Conservation (phyloP, 2,888 invertebrate genomes). For the Apodemia hepburni region DNA sequence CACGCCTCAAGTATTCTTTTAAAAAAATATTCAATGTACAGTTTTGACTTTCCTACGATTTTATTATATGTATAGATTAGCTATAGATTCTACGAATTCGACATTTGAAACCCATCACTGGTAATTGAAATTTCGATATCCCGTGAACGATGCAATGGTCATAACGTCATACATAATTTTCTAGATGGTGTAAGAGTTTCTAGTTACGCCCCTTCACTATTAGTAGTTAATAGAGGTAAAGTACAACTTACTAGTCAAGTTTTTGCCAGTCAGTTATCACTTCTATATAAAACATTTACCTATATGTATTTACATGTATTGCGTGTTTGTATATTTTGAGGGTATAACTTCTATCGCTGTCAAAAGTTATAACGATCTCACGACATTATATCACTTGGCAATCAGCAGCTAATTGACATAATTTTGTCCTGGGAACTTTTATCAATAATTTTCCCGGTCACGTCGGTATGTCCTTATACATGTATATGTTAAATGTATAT, state of each 20-base stretch:
- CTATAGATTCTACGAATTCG: neutral
- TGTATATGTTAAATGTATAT: too few relatives aligned
- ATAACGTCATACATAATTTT: slow-evolving; percentile 6
- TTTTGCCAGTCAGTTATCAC: neutral
- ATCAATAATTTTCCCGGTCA: too few relatives aligned
- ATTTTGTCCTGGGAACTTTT: too few relatives aligned
- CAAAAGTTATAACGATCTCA: neutral
- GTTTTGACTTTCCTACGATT: too few relatives aligned
- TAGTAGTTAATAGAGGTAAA: slow-evolving; percentile 2
- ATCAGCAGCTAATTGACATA: too few relatives aligned
- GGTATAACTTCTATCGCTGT: neutral
- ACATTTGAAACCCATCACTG: neutral
- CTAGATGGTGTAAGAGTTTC: slow-evolving; percentile 1
- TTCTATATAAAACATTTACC: neutral
- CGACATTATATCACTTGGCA: too few relatives aligned
- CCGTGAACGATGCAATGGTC: slow-evolving; percentile 4
- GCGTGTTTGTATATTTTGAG: neutral
- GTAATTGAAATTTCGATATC: slow-evolving; percentile 11
- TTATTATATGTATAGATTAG: too few relatives aligned
- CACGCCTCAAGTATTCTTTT: too few relatives aligned
- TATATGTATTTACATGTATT: neutral
- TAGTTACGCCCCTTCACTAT: slow-evolving; percentile 10
- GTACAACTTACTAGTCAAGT: neutral
- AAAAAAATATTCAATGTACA: too few relatives aligned
- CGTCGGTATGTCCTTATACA: too few relatives aligned